Percentiles rank a stretch among this genome's conserved stretches.
These are phyloP conservation scores for Desoria tigrina DNA, from an alignment of 2,888 invertebrate genomes.

Conservation along the genomic window DNA sequence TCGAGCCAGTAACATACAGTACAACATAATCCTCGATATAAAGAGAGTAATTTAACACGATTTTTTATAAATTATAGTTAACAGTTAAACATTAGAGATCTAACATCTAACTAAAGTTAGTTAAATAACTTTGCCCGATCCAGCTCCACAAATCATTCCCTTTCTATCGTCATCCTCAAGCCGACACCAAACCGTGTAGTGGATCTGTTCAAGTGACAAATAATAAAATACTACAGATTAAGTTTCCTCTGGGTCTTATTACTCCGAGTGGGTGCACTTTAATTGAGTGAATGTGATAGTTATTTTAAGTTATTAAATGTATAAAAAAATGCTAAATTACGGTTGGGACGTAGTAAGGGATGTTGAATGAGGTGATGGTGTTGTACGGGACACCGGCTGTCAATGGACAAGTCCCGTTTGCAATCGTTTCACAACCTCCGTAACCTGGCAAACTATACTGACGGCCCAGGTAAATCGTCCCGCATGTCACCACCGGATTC, in stretches of 20 bases:
- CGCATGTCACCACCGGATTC: conserved; percentile 20
- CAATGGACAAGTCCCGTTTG: conserved; percentile 24
- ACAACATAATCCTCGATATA: no score
- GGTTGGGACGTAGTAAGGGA: conserved; percentile 11
- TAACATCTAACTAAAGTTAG: background rate
- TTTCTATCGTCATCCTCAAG: background rate
- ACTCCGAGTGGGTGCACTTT: no score
- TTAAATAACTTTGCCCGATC: background rate
- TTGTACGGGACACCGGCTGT: conserved; percentile 12
- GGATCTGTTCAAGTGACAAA: background rate
- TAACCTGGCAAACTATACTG: conserved; percentile 16
- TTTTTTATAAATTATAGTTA: no score
- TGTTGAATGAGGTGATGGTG: conserved; percentile 13
- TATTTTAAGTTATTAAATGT: background rate
- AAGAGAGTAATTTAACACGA: no score
- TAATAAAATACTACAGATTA: no score
- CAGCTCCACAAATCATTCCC: background rate
- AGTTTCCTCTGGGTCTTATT: no score
- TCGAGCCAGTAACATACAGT: no score
- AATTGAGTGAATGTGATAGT: background rate
- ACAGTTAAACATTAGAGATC: no score
- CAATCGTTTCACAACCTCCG: conserved; percentile 18
- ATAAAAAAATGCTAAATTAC: conserved; percentile 2
- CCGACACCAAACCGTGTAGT: background rate
- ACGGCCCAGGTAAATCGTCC: conserved; percentile 21